Conservation (phyloP, 2,888 invertebrate species). For the Patella ulyssiponensis region DNA sequence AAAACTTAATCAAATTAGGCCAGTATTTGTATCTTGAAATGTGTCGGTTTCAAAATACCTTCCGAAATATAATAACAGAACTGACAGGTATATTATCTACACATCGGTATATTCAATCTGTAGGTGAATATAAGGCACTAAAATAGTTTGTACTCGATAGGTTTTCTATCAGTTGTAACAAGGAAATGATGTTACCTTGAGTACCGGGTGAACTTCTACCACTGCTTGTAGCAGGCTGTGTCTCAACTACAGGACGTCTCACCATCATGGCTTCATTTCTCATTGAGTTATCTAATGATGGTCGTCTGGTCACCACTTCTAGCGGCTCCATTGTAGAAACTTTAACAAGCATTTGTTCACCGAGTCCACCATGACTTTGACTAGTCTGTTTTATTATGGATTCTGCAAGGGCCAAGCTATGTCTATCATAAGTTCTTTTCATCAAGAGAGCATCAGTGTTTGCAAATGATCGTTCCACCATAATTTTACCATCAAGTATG, state of each 20-base stretch:
- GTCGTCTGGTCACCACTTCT: conserved; percentile 11
- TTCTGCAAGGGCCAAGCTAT: not conserved
- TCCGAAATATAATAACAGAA: too few relatives aligned
- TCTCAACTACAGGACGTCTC: not conserved
- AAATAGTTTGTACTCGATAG: too few relatives aligned
- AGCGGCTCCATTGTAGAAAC: conserved; percentile 2
- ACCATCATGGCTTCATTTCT: not conserved
- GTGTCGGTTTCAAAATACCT: too few relatives aligned
- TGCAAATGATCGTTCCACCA: not conserved
- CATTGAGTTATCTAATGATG: not conserved
- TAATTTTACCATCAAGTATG: not conserved
- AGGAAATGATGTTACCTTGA: not conserved
- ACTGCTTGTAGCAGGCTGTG: not conserved
- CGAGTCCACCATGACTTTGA: not conserved
- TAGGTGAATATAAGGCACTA: too few relatives aligned
- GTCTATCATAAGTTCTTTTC: not conserved
- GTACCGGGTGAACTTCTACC: not conserved
- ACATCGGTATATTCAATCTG: too few relatives aligned
- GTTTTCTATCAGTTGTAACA: too few relatives aligned
- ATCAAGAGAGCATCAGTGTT: not conserved
- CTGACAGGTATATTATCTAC: too few relatives aligned
- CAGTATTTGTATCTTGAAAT: too few relatives aligned
- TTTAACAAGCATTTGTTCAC: not conserved
- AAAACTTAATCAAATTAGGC: too few relatives aligned
- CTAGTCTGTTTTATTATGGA: not conserved